phyloP scores from a whole-genome alignment of 2,113 vertebrate species.

The Ciconia stormi region DNA sequence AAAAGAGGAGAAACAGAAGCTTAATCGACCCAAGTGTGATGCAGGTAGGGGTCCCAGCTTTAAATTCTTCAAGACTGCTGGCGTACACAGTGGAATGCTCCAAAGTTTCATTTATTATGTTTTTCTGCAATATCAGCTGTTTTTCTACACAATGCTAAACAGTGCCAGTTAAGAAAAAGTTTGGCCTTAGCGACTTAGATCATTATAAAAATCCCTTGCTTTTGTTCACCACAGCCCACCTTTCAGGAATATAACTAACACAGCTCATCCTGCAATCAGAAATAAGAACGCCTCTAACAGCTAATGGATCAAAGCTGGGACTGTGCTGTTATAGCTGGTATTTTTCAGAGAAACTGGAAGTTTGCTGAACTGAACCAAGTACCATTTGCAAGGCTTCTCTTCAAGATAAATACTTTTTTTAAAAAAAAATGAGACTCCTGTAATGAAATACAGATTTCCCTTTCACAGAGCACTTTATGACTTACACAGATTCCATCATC shows the following conservation, averaged over 20 bases:
- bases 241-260: not conserved
- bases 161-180: not conserved
- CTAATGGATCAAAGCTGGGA: not conserved
- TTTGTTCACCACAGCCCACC: not conserved
- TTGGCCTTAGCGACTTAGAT: not conserved
- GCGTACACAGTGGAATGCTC: not conserved
- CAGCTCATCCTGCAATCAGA: not conserved
- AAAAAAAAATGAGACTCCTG: not conserved
- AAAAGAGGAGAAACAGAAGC: not conserved
- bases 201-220: not conserved
- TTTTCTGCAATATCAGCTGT: not conserved
- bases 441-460: constrained; percentile 48
- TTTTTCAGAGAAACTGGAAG: not conserved
- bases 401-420: not conserved
- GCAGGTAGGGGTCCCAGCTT: not conserved
- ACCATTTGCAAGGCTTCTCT: not conserved
- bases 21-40: rapidly evolving
- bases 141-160: not conserved
- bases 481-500: constrained; percentile 58
- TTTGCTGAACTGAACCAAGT: not conserved
- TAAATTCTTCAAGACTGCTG: not conserved
- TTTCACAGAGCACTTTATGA: constrained; percentile 59
- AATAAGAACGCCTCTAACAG: not conserved
- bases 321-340: not conserved
- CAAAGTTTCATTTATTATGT: not conserved